Base-by-base conservation (phyloP, 1,140 invertebrate species). In the Drosophila pandora region DNA sequence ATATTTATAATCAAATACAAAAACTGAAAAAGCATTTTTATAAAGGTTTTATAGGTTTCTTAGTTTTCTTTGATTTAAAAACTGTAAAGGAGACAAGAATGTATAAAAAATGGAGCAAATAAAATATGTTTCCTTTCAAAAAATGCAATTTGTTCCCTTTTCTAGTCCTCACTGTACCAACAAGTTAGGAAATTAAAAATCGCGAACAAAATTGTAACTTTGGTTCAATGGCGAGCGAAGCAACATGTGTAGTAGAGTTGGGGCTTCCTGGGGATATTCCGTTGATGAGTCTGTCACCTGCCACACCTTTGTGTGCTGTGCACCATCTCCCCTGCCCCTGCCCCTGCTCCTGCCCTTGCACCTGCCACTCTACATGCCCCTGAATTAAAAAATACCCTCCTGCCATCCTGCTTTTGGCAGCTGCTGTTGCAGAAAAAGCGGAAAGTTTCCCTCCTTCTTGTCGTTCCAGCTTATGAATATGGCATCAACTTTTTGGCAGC, bases 391-490 rank as follows among this genome's bases (percentile, higher is more conserved):
- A 17, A 17, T 17, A n/a, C 22, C 30, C 57, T 12, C 30, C 3
- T 28, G 1, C 25, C 25, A 28, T 28, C 25, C 13, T 3, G 17
- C 10, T 61, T 53, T 23, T 45, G 28, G 49, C 39, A 34, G 39
- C 7, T 47, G 47, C 47, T 34, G 41, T 30, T 68, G n/a, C 13
- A 23, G 30, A 28, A 23, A 37, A 32, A 45, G 54, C 53, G 17
- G 52, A 61, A 73, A 73, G 34, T 73, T 61, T 60, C 10, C 48
- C 25, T 56, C 8, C 6, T 6, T 65, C 32, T 13, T 54, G 69
- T 48, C 67, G 67, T 25, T 54, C 47, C 32, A 43, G 47, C 69
- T 73, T 73, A 63, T 73, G 58, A 73, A 73, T 37, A 73, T 73
- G 70, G 25, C 70, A 63, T 37, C 37, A 53, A 50, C 52, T 41